A percentile compares a stretch with the other conserved stretches of the same genome.
Conservation (phyloP, 2,888 invertebrate species). For the Rhagium mordax region DNA sequence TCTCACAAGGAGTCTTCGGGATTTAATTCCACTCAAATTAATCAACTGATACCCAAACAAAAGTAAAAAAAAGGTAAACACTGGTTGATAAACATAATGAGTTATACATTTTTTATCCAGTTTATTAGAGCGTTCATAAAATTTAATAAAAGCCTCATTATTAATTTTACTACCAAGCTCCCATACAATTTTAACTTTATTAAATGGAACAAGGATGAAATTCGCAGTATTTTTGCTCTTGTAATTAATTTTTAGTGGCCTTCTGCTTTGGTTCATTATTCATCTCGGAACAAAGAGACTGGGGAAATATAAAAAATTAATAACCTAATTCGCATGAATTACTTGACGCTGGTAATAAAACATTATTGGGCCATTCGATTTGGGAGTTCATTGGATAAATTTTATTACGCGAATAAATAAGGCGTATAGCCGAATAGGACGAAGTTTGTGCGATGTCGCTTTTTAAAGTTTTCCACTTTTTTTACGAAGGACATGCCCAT, state of each 20-base stretch:
- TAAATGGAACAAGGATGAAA: conserved; percentile 3
- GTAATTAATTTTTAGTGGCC: conserved; percentile 16
- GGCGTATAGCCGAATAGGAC: neutral
- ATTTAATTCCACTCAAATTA: too few relatives aligned
- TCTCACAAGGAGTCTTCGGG: too few relatives aligned
- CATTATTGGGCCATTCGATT: neutral
- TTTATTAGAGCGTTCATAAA: too few relatives aligned
- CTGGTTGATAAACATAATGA: too few relatives aligned
- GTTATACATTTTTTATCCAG: too few relatives aligned
- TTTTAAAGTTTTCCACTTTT: conserved; percentile 24
- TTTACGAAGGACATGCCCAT: conserved; percentile 14
- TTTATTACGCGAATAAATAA: conserved; percentile 1
- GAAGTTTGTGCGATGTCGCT: neutral
- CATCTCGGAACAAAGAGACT: conserved; percentile 1
- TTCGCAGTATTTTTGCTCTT: neutral
- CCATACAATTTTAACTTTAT: neutral
- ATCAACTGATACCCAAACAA: too few relatives aligned
- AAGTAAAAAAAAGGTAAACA: too few relatives aligned
- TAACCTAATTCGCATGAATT: conserved; percentile 20
- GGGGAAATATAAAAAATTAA: conserved; percentile 17
- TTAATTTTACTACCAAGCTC: neutral
- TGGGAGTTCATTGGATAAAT: conserved; percentile 2
- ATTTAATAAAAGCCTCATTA: neutral
- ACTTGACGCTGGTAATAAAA: conserved; percentile 9
- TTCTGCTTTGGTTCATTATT: neutral